A percentile compares a stretch with the other conserved stretches of the same genome.
These are phyloP conservation scores for Esox masquinongy DNA, from an alignment of 2,797 vertebrate genomes.

Conservation along the genomic window DNA sequence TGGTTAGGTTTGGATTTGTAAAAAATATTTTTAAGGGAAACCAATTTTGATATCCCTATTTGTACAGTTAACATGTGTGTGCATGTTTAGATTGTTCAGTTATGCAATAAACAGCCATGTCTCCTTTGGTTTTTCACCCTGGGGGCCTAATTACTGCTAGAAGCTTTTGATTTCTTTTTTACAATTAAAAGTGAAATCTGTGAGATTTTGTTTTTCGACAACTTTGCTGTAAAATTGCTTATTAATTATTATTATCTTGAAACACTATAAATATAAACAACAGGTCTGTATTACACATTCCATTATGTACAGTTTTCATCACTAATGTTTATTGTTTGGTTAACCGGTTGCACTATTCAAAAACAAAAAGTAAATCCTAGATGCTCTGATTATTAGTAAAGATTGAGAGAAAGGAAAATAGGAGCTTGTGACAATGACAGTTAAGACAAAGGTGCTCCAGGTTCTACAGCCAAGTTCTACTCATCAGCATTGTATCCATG, in stretches of 20 bases:
- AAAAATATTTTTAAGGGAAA: too few relatives aligned
- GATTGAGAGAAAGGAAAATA: neutral
- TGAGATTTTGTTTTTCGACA: neutral
- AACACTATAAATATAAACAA: neutral
- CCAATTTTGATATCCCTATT: too few relatives aligned
- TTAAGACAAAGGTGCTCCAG: slow-evolving; percentile 29
- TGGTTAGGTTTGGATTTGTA: too few relatives aligned
- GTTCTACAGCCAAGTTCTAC: slow-evolving; percentile 34
- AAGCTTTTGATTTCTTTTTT: neutral
- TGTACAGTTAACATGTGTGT: neutral
- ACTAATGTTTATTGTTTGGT: neutral
- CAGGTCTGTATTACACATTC: neutral
- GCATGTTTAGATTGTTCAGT: neutral
- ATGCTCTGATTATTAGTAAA: neutral
- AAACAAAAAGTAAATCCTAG: neutral
- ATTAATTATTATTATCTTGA: neutral
- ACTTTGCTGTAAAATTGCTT: neutral
- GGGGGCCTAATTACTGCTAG: neutral
- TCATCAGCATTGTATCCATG: slow-evolving; percentile 47
- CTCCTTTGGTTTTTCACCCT: too few relatives aligned
- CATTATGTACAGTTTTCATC: neutral
- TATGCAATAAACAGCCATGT: neutral
- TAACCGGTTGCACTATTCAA: neutral
- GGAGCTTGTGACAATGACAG: slow-evolving; percentile 26
- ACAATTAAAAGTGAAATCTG: too few relatives aligned